Percentiles rank a stretch among this genome's conserved stretches.
phyloP scores from a whole-genome alignment of 2,888 invertebrate genomes.

The Chesias legatella region DNA sequence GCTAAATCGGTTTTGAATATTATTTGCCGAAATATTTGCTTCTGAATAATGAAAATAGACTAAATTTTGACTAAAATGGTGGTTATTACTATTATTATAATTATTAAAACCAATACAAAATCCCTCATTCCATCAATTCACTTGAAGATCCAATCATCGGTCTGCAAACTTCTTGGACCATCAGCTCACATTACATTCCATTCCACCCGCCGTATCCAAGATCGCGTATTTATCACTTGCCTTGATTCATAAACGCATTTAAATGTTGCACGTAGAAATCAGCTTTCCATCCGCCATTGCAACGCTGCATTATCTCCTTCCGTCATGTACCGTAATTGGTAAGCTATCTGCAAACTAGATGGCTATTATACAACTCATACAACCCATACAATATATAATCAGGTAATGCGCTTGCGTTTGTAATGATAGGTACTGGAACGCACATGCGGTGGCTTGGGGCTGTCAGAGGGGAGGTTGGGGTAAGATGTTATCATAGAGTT shows the following conservation, averaged over 20 bases:
- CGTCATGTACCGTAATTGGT: slow-evolving; percentile 32
- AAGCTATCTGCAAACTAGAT: slow-evolving; percentile 25
- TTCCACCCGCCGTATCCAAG: too few species aligned
- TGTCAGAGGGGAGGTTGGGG: slow-evolving; percentile 45
- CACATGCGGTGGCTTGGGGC: slow-evolving; percentile 59
- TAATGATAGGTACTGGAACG: slow-evolving; percentile 58
- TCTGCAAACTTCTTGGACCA: too few species aligned
- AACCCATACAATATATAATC: slow-evolving; percentile 60
- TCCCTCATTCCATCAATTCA: too few species aligned
- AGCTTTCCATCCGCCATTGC: slow-evolving; percentile 27
- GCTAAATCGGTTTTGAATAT: too few species aligned
- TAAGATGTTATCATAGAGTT: neutral
- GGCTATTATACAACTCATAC: slow-evolving; percentile 50
- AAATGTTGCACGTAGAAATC: slow-evolving; percentile 28
- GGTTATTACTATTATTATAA: too few species aligned
- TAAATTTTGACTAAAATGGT: too few species aligned
- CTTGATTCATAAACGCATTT: slow-evolving; percentile 21
- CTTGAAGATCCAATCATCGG: too few species aligned
- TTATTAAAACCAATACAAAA: too few species aligned
- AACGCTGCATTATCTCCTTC: slow-evolving; percentile 29
- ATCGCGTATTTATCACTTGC: slow-evolving; percentile 13
- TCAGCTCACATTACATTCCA: too few species aligned
- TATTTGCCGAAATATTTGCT: too few species aligned
- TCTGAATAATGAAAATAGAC: too few species aligned
- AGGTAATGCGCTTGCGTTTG: slow-evolving; percentile 65